Evolutionary conservation across 2,113 vertebrate species (phyloP).

Genomic region (Psittacara wagleri): DNA sequence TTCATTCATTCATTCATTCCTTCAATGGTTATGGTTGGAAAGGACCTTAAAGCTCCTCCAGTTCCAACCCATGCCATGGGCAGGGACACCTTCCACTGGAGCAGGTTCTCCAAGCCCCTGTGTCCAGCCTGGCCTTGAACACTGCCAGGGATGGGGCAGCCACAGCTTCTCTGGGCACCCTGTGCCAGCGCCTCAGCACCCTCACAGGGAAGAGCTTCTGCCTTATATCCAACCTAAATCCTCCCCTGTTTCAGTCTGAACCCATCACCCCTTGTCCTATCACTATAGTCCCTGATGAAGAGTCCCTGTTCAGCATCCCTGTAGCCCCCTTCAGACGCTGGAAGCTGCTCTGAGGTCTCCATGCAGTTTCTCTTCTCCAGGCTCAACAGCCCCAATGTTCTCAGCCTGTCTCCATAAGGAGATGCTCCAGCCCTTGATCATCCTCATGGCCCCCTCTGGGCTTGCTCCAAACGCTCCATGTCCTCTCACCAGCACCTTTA

Average conservation of each 20-base stretch:
- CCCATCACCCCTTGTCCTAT: no score
- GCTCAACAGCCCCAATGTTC: background rate
- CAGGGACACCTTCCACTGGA: background rate
- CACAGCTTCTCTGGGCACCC: background rate
- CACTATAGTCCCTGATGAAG: no score
- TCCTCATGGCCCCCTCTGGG: background rate
- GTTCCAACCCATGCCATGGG: background rate
- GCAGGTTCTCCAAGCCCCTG: background rate
- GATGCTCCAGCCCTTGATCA: rapidly evolving
- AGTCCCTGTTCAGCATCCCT: no score
- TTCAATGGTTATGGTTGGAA: background rate
- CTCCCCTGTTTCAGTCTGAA: no score
- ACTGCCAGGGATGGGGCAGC: background rate
- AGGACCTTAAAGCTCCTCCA: background rate
- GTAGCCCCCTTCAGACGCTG: no score
- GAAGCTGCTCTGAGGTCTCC: no score
- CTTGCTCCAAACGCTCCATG: background rate
- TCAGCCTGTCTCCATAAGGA: background rate
- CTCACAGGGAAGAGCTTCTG: no score
- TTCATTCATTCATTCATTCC: background rate
- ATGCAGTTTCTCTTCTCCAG: no score
- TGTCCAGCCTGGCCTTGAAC: background rate
- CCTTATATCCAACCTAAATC: no score
- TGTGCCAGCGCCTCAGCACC: no score
- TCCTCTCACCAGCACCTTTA: background rate